Evolutionary conservation across 1,140 invertebrate genomes (phyloP).

Genomic region (Trichomalopsis sarcophagae): DNA sequence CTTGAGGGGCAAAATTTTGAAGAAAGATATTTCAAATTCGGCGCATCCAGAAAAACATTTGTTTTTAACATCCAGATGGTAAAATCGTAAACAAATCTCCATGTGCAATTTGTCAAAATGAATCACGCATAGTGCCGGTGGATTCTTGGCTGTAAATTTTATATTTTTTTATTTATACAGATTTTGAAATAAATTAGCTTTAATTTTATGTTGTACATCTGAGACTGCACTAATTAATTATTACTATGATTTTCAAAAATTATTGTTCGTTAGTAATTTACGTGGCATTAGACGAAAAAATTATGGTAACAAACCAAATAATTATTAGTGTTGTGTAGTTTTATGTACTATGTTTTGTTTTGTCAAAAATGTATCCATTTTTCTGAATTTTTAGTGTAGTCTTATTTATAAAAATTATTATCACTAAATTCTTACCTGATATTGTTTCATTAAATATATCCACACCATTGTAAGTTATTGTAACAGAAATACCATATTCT

Average conservation of each 20-base stretch:
- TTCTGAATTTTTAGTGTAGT: neutral
- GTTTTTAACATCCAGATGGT: constrained; percentile 58
- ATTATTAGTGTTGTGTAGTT: no score
- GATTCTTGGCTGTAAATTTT: constrained; percentile 62
- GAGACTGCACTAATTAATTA: neutral
- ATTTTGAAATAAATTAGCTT: neutral
- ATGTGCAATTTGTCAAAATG: constrained; percentile 55
- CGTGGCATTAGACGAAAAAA: neutral
- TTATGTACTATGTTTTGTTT: no score
- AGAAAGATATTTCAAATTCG: constrained; percentile 54
- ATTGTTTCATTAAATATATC: constrained; percentile 64
- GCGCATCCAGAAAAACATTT: constrained; percentile 61
- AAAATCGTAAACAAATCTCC: constrained; percentile 62
- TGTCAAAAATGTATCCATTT: no score
- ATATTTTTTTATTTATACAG: constrained; percentile 15
- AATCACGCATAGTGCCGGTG: constrained; percentile 63
- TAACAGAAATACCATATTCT: constrained; percentile 65
- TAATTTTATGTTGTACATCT: neutral
- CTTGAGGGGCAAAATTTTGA: constrained; percentile 47
- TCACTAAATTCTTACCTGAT: constrained; percentile 59
- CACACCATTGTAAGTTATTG: constrained; percentile 61
- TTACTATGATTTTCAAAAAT: no score
- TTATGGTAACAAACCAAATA: no score
- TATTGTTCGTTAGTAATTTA: constrained; percentile 24
- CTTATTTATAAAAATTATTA: neutral